Conservation (phyloP, 2,888 invertebrate genomes). For the Drosophila tanythrix region DNA sequence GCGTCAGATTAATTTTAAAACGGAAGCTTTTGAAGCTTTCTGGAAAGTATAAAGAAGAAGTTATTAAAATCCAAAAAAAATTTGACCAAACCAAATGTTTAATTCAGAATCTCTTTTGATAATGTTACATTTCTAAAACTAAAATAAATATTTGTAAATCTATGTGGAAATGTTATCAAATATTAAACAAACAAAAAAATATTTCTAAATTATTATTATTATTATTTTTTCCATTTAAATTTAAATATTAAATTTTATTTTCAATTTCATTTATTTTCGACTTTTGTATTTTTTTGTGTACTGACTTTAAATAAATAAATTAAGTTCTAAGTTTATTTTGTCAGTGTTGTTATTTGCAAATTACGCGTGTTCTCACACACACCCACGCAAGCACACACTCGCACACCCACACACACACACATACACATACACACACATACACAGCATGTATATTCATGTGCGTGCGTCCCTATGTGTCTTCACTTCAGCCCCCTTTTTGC, state of each 20-base stretch:
- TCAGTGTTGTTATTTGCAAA: constrained; percentile 28
- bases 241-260: background rate
- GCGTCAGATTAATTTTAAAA: background rate
- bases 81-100: background rate
- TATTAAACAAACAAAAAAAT: no score
- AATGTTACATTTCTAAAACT: background rate
- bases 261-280: background rate
- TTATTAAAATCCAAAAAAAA: background rate
- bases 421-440: constrained; percentile 16
- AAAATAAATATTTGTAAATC: background rate
- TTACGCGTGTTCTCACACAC: constrained; percentile 19
- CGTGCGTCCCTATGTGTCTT: constrained; percentile 54
- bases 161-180: background rate
- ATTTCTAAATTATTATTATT: no score
- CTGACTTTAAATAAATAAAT: background rate
- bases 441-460: constrained; percentile 45
- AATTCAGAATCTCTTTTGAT: background rate
- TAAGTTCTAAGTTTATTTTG: background rate
- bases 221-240: background rate
- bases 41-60: background rate
- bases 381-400: constrained; percentile 3
- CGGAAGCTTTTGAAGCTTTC: background rate
- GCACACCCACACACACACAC: constrained; percentile 22
- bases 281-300: background rate
- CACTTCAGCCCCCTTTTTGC: background rate